Conservation (phyloP, 2,888 invertebrate species). For the Hermaeophaga mercurialis region DNA sequence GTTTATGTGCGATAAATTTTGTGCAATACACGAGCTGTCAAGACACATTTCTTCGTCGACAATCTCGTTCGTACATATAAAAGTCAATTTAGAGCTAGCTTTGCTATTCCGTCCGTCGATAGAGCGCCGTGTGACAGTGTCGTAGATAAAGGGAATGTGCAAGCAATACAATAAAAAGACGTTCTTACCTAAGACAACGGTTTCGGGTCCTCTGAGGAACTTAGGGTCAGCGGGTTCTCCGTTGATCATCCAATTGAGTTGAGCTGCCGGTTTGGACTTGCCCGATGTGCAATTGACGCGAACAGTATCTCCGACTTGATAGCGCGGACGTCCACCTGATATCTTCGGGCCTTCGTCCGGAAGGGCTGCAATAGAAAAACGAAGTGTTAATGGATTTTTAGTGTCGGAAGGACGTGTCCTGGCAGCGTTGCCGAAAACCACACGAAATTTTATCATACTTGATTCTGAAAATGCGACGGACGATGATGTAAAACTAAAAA, state of each 20-base stretch:
- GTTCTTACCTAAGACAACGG: slow-evolving; percentile 55
- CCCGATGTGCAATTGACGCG: slow-evolving; percentile 85
- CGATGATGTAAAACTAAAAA: too few species aligned
- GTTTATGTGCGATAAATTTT: slow-evolving; percentile 23
- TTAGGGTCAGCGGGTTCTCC: slow-evolving; percentile 69
- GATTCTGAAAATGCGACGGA: too few species aligned
- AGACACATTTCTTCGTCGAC: slow-evolving; percentile 9
- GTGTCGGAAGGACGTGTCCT: not conserved
- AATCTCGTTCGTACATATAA: slow-evolving; percentile 21
- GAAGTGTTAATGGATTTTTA: slow-evolving; percentile 22
- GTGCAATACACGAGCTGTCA: slow-evolving; percentile 19
- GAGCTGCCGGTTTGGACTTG: slow-evolving; percentile 80
- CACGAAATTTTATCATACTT: not conserved
- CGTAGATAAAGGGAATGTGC: too few species aligned
- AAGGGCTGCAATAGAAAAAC: slow-evolving; percentile 64
- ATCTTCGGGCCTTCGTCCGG: slow-evolving; percentile 84
- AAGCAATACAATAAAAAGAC: too few species aligned
- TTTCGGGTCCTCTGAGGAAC: slow-evolving; percentile 60
- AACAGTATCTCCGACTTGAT: slow-evolving; percentile 81
- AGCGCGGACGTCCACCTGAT: slow-evolving; percentile 77
- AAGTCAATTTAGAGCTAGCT: slow-evolving; percentile 22
- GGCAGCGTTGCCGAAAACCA: not conserved
- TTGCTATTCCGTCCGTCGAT: not conserved
- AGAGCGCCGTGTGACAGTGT: not conserved
- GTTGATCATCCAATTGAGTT: slow-evolving; percentile 86